Percentiles rank a stretch among this genome's conserved stretches.
phyloP scores from a whole-genome alignment of 2,888 invertebrate species.

The Steromphala cineraria region DNA sequence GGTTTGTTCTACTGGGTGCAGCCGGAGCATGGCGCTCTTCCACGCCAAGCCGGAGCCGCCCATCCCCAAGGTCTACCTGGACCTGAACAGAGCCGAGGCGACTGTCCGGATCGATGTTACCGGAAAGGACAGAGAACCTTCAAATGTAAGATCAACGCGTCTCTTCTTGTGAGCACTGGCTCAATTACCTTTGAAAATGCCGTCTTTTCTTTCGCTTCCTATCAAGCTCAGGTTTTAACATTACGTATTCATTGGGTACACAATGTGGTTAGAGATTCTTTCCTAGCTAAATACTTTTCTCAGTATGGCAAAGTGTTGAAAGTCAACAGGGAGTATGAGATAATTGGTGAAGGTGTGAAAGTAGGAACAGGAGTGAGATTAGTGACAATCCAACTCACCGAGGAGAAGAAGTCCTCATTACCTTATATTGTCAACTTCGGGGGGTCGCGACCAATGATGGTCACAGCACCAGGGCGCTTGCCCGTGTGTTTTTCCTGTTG shows the following conservation, averaged over 20 bases:
- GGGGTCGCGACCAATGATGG: neutral
- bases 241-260: neutral
- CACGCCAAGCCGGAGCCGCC: too few relatives aligned
- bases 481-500: neutral
- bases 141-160: too few relatives aligned
- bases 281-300: neutral
- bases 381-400: neutral
- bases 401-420: neutral
- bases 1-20: too few relatives aligned
- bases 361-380: neutral
- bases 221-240: neutral
- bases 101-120: too few relatives aligned
- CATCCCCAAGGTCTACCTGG: too few relatives aligned
- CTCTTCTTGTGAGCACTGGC: too few relatives aligned
- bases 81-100: too few relatives aligned
- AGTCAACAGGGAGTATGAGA: neutral
- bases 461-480: neutral
- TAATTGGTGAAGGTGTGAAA: too few relatives aligned
- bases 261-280: neutral
- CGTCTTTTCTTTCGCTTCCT: neutral
- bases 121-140: too few relatives aligned
- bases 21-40: too few relatives aligned
- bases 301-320: neutral
- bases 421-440: neutral
- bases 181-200: too few relatives aligned